Conservation (phyloP, 2,113 vertebrate genomes). For the Nettapus auritus region DNA sequence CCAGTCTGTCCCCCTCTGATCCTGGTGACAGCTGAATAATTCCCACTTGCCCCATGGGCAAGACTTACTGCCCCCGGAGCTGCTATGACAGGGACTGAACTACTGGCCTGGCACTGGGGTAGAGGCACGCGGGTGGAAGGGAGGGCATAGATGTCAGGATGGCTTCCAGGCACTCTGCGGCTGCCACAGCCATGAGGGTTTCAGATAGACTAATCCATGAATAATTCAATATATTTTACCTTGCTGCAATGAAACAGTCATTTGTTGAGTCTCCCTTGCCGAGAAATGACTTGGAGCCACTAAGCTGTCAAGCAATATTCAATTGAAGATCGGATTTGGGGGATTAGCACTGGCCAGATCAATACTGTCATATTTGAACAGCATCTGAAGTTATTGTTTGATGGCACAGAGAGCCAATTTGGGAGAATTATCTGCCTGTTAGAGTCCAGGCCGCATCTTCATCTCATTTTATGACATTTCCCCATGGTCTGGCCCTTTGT, state of each 20-base stretch:
- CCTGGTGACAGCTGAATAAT: background rate
- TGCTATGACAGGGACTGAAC: rapidly evolving
- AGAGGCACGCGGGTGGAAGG: background rate
- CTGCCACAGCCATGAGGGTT: background rate
- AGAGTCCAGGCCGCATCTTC: background rate
- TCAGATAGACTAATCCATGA: background rate
- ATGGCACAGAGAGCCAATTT: background rate
- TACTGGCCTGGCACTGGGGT: background rate
- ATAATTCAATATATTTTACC: background rate
- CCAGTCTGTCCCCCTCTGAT: background rate
- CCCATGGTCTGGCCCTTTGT: background rate
- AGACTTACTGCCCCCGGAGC: background rate
- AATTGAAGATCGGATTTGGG: conserved; percentile 7
- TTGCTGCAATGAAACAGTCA: background rate
- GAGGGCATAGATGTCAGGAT: background rate
- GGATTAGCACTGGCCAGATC: conserved; percentile 5
- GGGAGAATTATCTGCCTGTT: conserved; percentile 17
- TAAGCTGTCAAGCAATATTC: background rate
- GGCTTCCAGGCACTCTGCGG: background rate
- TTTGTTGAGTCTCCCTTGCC: background rate
- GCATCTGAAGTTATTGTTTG: background rate
- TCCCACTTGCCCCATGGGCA: background rate
- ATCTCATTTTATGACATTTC: background rate
- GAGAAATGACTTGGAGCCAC: background rate
- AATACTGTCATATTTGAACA: conserved; percentile 22